Evolutionary conservation across 1,140 invertebrate species (phyloP).

Genomic region (Stegodyphus mimosarum): DNA sequence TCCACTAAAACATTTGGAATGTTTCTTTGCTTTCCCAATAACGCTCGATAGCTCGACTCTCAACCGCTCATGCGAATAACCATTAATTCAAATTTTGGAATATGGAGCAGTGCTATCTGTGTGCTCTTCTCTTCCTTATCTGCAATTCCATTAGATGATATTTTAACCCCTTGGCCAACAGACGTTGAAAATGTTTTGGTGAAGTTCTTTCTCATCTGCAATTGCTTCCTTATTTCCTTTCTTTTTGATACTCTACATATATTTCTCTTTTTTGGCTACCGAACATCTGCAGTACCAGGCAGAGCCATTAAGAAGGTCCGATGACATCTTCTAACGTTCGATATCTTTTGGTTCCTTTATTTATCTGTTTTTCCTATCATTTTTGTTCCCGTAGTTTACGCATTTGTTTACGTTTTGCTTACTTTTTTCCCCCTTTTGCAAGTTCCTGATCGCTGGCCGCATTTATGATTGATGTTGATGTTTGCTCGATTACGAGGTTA

Average conservation of each 20-base stretch:
- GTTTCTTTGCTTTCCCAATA: no score
- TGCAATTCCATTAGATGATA: constrained; percentile 42
- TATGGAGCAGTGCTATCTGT: no score
- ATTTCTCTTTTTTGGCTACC: neutral
- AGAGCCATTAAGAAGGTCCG: no score
- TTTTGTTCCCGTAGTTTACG: constrained; percentile 18
- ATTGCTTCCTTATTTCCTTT: constrained; percentile 6
- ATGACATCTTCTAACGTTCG: no score
- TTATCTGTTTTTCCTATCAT: constrained; percentile 9
- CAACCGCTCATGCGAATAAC: no score
- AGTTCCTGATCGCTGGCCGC: constrained; percentile 3
- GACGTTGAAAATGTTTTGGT: constrained; percentile 31
- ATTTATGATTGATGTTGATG: constrained; percentile 53
- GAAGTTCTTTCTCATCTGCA: constrained; percentile 18
- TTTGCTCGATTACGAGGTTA: constrained; percentile 31
- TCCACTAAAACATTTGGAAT: no score
- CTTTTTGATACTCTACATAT: neutral
- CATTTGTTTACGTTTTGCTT: constrained; percentile 20
- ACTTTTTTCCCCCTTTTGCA: neutral
- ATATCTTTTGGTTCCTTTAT: constrained; percentile 1
- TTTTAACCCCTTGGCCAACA: constrained; percentile 39
- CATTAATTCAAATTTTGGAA: no score
- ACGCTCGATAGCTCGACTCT: no score
- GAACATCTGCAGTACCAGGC: no score
- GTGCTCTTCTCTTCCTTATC: constrained; percentile 21